phyloP scores from a whole-genome alignment of 2,888 invertebrate genomes.

The Nomada ruficornis region DNA sequence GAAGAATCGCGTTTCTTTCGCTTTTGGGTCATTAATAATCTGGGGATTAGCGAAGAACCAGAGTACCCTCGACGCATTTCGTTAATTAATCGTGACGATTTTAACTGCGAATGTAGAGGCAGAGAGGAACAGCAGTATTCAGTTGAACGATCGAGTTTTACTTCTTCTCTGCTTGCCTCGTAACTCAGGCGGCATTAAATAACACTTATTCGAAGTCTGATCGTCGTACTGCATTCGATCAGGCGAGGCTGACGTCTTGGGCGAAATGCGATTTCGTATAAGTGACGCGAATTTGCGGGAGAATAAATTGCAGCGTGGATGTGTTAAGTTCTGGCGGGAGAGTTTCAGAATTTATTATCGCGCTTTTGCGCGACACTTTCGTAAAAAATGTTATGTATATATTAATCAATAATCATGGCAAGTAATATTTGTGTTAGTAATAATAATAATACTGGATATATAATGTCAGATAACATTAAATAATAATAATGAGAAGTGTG shows the following conservation, averaged over 20 bases:
- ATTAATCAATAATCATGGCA: no score
- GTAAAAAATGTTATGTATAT: no score
- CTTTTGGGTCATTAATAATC: constrained; percentile 7
- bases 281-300: neutral
- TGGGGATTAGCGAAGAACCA: neutral
- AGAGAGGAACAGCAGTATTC: neutral
- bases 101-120: neutral
- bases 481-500: no score
- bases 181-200: neutral
- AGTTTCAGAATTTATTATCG: no score
- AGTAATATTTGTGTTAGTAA: no score
- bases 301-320: neutral
- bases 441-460: no score
- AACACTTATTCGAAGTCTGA: neutral
- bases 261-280: neutral
- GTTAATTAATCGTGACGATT: constrained; percentile 6
- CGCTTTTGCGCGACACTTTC: no score
- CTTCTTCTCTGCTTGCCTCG: neutral
- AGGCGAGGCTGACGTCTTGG: neutral
- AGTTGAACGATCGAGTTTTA: constrained; percentile 6
- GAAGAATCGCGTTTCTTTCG: constrained; percentile 10
- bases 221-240: neutral
- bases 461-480: no score
- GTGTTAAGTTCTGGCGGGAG: neutral
- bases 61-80: no score